These are phyloP conservation scores for Ceratotherium simum DNA, from an alignment of 2,113 vertebrate genomes.

Conservation along the genomic window DNA sequence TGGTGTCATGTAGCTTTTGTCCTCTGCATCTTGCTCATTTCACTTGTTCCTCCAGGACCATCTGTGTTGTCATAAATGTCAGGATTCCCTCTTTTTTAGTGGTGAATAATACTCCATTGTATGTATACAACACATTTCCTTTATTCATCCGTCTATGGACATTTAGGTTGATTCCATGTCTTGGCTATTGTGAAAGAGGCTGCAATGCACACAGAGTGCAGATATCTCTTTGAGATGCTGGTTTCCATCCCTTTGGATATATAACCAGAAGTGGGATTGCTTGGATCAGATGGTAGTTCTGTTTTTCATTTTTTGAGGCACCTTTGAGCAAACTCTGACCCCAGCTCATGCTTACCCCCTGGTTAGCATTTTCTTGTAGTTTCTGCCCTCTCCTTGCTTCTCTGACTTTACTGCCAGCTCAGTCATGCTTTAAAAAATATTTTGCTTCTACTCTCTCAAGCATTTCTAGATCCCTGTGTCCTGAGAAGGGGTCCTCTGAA, in stretches of 20 bases:
- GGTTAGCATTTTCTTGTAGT: background rate
- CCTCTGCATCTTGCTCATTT: background rate
- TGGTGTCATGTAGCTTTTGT: too few species aligned
- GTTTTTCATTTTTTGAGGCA: background rate
- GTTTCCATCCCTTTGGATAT: background rate
- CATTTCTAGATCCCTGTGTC: background rate
- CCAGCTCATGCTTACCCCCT: background rate
- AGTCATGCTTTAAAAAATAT: background rate
- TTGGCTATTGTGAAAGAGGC: background rate
- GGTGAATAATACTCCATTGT: background rate
- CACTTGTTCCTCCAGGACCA: background rate
- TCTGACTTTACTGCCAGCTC: background rate
- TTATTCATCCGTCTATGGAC: too few species aligned
- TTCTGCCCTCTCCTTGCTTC: background rate
- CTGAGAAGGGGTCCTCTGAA: background rate
- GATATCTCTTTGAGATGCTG: background rate
- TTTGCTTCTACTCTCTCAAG: background rate
- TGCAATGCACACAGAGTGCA: rapidly evolving
- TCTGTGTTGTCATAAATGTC: background rate
- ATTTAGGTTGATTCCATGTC: background rate
- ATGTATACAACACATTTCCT: background rate
- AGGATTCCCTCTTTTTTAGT: background rate
- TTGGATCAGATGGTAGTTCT: background rate
- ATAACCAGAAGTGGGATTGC: background rate
- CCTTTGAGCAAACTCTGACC: background rate